Conservation (phyloP, 2,888 invertebrate genomes). For the Cosmopolites sordidus region DNA sequence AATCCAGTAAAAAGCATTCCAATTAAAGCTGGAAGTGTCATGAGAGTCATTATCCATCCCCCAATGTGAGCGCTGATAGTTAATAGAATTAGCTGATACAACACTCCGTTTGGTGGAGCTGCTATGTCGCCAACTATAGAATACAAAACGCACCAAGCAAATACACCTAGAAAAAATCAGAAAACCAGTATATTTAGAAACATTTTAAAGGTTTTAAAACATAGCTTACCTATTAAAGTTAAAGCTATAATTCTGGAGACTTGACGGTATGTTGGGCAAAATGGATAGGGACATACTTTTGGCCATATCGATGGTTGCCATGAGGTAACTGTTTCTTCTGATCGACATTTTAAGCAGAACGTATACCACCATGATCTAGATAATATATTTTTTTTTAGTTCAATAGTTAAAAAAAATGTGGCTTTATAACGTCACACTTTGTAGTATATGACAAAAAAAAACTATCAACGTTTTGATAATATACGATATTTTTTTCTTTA, state of each 20-base stretch:
- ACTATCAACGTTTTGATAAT: no score
- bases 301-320: constrained; percentile 83
- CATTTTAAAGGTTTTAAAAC: background rate
- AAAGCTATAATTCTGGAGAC: constrained; percentile 73
- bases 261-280: constrained; percentile 80
- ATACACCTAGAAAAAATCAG: constrained; percentile 50
- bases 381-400: no score
- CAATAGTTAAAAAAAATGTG: no score
- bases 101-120: constrained; percentile 79
- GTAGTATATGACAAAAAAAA: no score
- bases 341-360: constrained; percentile 74
- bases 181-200: no score
- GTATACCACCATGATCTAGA: constrained; percentile 78
- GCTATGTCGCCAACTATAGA: constrained; percentile 72
- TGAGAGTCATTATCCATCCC: constrained; percentile 74
- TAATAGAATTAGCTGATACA: constrained; percentile 72
- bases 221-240: constrained; percentile 56
- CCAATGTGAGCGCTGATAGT: constrained; percentile 76
- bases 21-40: constrained; percentile 77
- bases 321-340: constrained; percentile 60
- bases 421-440: no score
- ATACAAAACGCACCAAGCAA: constrained; percentile 74
- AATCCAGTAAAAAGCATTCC: constrained; percentile 85
- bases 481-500: no score
- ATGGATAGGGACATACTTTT: constrained; percentile 75